phyloP scores from a whole-genome alignment of 2,797 vertebrate genomes.

The Fundulus diaphanus region DNA sequence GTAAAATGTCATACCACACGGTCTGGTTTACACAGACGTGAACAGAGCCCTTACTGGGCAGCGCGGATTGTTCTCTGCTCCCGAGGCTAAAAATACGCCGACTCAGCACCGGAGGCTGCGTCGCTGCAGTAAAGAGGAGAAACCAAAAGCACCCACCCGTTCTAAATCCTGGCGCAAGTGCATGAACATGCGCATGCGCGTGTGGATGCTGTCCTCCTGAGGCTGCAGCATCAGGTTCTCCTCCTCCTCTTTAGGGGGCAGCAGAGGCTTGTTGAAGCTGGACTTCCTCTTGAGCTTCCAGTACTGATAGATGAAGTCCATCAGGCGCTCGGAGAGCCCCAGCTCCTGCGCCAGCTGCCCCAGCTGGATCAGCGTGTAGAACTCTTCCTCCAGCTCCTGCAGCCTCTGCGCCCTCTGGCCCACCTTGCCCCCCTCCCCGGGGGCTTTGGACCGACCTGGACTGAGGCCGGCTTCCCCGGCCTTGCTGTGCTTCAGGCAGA shows the following conservation, averaged over 20 bases:
- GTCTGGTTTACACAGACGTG: not conserved
- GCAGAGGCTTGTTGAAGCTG: conserved; percentile 94
- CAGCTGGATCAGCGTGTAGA: conserved; percentile 88
- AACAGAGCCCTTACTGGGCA: not conserved
- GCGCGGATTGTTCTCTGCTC: not conserved
- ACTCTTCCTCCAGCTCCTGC: conserved; percentile 94
- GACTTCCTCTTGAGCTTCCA: conserved; percentile 98
- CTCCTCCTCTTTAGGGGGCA: conserved; percentile 95
- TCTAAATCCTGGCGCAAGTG: conserved; percentile 97
- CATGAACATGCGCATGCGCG: conserved; percentile 99
- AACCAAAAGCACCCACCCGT: conserved; percentile 83
- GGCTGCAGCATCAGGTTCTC: conserved; percentile 92
- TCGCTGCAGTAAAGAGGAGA: conserved; percentile 9
- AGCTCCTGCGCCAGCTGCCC: conserved; percentile 87
- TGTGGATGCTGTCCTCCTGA: conserved; percentile 97
- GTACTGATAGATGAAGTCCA: conserved; percentile 97
- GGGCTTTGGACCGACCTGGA: conserved; percentile 84
- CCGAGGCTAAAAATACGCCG: not conserved
- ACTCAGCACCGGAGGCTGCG: conserved; percentile 1
- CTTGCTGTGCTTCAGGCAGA: conserved; percentile 97
- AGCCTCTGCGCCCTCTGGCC: conserved; percentile 94
- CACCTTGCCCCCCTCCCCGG: conserved; percentile 86
- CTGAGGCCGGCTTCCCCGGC: conserved; percentile 82
- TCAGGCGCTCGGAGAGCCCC: conserved; percentile 81
- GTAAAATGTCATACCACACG: not conserved